Conservation (phyloP, 2,113 vertebrate genomes). For the Ploceus nigricollis region DNA sequence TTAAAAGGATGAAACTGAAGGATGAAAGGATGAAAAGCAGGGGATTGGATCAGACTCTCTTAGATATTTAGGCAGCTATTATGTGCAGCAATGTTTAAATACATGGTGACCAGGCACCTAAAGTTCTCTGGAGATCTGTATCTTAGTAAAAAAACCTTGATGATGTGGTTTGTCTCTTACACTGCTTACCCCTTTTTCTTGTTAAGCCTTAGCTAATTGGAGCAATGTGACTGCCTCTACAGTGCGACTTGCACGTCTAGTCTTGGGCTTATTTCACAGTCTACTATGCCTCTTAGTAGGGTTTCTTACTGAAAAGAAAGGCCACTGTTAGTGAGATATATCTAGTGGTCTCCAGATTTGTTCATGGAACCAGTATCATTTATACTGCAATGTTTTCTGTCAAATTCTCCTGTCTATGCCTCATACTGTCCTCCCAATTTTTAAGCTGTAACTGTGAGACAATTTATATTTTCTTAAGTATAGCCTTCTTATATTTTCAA, state of each 20-base stretch:
- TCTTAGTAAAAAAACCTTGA: background rate
- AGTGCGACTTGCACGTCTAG: background rate
- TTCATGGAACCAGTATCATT: background rate
- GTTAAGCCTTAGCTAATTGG: background rate
- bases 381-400: background rate
- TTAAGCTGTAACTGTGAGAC: background rate
- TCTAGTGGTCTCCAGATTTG: background rate
- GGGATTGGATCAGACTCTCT: background rate
- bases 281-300: background rate
- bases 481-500: background rate
- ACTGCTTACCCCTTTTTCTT: background rate
- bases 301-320: background rate
- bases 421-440: background rate
- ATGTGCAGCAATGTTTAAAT: background rate
- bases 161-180: background rate
- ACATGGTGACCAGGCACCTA: background rate
- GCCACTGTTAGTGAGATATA: background rate
- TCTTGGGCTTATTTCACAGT: background rate
- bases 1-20: constrained; percentile 23
- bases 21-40: background rate
- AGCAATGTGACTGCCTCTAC: background rate
- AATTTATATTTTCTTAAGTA: background rate
- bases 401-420: background rate
- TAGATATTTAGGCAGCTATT: background rate
- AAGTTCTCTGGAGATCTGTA: background rate